Evolutionary conservation across 2,888 invertebrate species (phyloP), one percentile per base, ranked within the genome.

Genomic region (Phortica okadai): DNA sequence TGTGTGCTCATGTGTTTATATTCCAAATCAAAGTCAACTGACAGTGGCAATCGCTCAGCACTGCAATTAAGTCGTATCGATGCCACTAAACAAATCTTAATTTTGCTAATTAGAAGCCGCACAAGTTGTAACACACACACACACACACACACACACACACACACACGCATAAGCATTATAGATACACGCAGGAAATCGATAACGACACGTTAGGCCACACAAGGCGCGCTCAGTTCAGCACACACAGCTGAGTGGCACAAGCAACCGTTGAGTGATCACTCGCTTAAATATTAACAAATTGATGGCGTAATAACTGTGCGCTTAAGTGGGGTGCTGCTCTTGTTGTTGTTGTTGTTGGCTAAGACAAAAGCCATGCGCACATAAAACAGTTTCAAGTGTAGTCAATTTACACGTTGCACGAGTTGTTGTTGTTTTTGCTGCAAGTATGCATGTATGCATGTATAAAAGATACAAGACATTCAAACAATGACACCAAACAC

Each of bases 291-390:
- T 69, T n/a, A 66, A 74, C 74, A 74, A 74, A 74, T 74, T 74
- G 74, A 42, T 74, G 25, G 69, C 78, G 79, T 84, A 85, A 85
- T 81, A 82, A 62, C 33, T 25, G 10, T 83, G 83, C 82, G 78
- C 79, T 84, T 81, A 85, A 85, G 85, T 85, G 83, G 80, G 25
- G 10, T 54, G 21, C 70, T 70, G 14, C 41, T 66, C 5, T 1
- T 3, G 14, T 7, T 66, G 33, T 1, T 21, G 59, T 7, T 66
- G 33, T 1, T 21, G 6, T 69, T 44, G 69, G 69, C 45, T 69
- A 69, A 67, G 67, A 67, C 44, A 54, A 70, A 54, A 56, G 33
- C 25, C 54, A 72, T 56, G 70, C 70, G 21, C 33, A 10, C 8
- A 8, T 1, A 8, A 64, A 25, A 41, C 41, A 64, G 25, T n/a